Conservation (phyloP, 2,797 vertebrate genomes). For the Pogoniulus pusillus region DNA sequence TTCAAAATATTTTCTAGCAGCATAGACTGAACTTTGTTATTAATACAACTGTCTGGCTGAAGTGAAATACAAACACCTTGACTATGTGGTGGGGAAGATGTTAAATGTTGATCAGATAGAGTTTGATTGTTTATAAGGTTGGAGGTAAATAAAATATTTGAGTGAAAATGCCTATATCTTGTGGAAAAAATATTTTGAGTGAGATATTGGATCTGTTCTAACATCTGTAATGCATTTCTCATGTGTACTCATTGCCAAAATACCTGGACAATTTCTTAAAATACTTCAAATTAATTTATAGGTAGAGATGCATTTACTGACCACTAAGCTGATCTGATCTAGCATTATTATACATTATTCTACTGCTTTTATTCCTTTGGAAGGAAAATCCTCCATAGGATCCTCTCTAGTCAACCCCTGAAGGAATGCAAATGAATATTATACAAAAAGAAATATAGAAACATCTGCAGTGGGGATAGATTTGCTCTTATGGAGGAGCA, state of each 20-base stretch:
- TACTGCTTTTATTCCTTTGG: not conserved
- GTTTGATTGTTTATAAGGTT: not conserved
- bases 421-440: not conserved
- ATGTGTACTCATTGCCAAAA: not conserved
- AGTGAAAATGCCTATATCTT: not conserved
- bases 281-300: not conserved
- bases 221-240: not conserved
- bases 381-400: not conserved
- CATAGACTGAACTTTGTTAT: not conserved
- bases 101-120: not conserved
- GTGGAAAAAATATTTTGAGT: not conserved
- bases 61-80: not conserved
- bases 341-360: not conserved
- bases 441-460: not conserved
- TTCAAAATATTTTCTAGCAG: slow-evolving; percentile 32
- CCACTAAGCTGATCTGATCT: not conserved
- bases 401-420: not conserved
- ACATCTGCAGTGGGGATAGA: not conserved
- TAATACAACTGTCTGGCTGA: not conserved
- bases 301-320: not conserved
- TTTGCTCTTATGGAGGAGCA: not conserved
- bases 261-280: not conserved
- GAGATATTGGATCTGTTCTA: not conserved
- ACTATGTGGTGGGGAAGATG: not conserved
- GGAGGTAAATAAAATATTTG: not conserved